Conservation (phyloP, 2,113 vertebrate species). For the Forbesichthys agassizii region DNA sequence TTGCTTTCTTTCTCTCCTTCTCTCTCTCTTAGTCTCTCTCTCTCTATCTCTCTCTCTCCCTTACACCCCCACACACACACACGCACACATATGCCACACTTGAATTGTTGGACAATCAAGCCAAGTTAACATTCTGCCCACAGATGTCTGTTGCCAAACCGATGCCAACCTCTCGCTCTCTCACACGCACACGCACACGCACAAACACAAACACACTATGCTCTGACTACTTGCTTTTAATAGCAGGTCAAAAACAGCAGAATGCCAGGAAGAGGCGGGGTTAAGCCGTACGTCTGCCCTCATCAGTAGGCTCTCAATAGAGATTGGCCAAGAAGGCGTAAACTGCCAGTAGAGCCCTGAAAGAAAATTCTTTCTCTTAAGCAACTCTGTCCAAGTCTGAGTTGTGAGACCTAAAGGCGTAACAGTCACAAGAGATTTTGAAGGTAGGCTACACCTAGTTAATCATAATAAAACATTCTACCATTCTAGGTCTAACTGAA, state of each 20-base stretch:
- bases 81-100: constrained; percentile 27
- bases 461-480: too few species aligned
- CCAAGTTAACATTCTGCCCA: constrained; percentile 64
- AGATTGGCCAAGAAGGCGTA: constrained; percentile 69
- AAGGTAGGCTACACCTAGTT: too few species aligned
- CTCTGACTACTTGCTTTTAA: constrained; percentile 60
- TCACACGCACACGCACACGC: constrained; percentile 36
- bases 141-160: constrained; percentile 31
- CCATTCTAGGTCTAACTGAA: too few species aligned
- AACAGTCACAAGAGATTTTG: constrained; percentile 11
- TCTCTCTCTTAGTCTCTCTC: background rate
- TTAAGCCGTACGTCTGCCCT: constrained; percentile 59
- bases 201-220: constrained; percentile 57
- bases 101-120: constrained; percentile 44
- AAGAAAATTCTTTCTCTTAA: constrained; percentile 48
- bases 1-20: constrained; percentile 7
- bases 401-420: constrained; percentile 50
- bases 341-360: constrained; percentile 59
- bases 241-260: constrained; percentile 58
- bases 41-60: background rate
- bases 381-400: constrained; percentile 32
- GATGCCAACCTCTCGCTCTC: constrained; percentile 32
- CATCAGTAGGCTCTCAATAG: constrained; percentile 64
- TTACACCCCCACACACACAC: background rate
- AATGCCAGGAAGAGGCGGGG: constrained; percentile 55